A percentile compares a stretch with the other conserved stretches of the same genome.
Conservation (phyloP, 2,888 invertebrate genomes). For the Ceriagrion tenellum region DNA sequence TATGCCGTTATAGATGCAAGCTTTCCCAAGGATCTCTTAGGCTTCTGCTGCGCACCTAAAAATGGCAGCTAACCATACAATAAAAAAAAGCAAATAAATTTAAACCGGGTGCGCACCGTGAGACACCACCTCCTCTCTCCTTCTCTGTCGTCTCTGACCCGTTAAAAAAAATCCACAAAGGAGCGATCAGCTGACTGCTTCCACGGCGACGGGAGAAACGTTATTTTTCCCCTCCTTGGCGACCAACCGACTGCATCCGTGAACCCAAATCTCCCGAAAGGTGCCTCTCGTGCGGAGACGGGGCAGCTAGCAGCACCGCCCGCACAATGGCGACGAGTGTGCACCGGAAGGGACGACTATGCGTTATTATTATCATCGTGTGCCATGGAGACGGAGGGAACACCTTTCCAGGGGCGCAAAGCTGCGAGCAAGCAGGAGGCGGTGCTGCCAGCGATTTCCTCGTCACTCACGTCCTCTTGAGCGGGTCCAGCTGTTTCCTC, state of each 20-base stretch:
- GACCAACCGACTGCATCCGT: not conserved
- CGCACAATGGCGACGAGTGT: not conserved
- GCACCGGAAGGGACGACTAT: slow-evolving; percentile 4
- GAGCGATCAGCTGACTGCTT: not conserved
- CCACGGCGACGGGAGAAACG: not conserved
- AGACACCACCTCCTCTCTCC: too few species aligned
- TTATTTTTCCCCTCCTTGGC: too few species aligned
- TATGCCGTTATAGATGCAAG: too few species aligned
- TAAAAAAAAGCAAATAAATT: too few species aligned
- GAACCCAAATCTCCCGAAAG: too few species aligned
- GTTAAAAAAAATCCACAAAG: not conserved
- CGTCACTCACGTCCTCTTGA: not conserved
- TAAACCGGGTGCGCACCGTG: not conserved
- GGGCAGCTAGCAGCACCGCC: too few species aligned
- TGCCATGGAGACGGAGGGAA: not conserved
- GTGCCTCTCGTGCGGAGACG: not conserved
- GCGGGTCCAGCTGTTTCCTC: not conserved
- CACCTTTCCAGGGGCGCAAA: not conserved
- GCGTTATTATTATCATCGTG: not conserved
- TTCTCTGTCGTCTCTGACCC: not conserved
- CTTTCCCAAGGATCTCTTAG: too few species aligned
- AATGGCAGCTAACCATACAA: too few species aligned
- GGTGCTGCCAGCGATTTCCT: not conserved
- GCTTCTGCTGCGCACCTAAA: too few species aligned
- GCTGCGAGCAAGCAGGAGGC: not conserved